phyloP scores from a whole-genome alignment of 1,140 invertebrate species.

The Temnothorax longispinosus region DNA sequence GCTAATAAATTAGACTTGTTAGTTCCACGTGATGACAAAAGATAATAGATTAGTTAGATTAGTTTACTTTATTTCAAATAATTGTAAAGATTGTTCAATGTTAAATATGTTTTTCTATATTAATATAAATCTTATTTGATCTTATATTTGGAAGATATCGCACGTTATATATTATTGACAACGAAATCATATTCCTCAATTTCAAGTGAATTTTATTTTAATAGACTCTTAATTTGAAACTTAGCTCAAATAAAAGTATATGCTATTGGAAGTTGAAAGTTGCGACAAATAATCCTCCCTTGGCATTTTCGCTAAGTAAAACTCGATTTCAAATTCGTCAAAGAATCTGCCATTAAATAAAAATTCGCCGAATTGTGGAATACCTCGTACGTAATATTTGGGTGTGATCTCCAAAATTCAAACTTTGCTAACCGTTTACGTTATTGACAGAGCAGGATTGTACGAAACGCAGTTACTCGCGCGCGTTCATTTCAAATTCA shows the following conservation, averaged over 20 bases:
- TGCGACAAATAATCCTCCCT: not conserved
- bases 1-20: conserved; percentile 30
- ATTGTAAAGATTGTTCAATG: not conserved
- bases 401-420: conserved; percentile 12
- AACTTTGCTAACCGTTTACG: conserved; percentile 49
- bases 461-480: conserved; percentile 35
- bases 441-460: conserved; percentile 37
- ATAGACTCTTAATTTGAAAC: not conserved
- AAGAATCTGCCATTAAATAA: not conserved
- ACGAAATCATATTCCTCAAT: not conserved
- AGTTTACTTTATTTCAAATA: not conserved
- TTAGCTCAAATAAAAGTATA: not conserved
- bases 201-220: not conserved
- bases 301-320: not conserved
- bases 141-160: too few species aligned
- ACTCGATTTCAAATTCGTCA: not conserved
- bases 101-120: not conserved
- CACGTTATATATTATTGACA: too few species aligned
- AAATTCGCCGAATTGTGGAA: not conserved
- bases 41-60: not conserved
- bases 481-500: conserved; percentile 66
- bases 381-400: not conserved
- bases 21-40: not conserved
- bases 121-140: not conserved
- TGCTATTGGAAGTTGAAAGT: not conserved